phyloP scores from a whole-genome alignment of 2,888 invertebrate species.

The Myopa testacea region DNA sequence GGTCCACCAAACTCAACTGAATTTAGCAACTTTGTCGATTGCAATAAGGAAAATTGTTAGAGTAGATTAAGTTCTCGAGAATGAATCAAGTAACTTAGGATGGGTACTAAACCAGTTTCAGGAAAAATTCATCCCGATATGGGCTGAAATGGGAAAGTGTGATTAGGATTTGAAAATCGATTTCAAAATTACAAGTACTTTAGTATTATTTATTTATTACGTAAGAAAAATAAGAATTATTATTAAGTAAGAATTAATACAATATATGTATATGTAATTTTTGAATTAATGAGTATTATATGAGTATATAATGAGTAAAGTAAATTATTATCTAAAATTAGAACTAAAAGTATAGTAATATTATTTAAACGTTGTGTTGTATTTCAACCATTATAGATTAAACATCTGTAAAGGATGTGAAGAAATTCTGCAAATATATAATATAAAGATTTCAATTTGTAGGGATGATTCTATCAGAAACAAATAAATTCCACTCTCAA shows the following conservation, averaged over 20 bases:
- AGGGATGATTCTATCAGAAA: too few species aligned
- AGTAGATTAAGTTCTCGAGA: slow-evolving; percentile 22
- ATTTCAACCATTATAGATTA: too few species aligned
- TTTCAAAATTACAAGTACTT: slow-evolving; percentile 23
- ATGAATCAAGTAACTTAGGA: slow-evolving; percentile 1
- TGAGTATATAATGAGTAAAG: too few species aligned
- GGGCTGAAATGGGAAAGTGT: too few species aligned
- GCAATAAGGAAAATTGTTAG: slow-evolving; percentile 68
- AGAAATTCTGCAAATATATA: too few species aligned
- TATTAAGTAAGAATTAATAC: slow-evolving; percentile 5
- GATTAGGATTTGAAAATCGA: neutral
- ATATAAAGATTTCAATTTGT: too few species aligned
- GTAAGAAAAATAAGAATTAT: slow-evolving; percentile 21
- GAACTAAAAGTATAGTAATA: too few species aligned
- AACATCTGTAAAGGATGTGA: too few species aligned
- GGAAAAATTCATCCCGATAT: slow-evolving; percentile 1
- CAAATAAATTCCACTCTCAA: too few species aligned
- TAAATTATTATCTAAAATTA: too few species aligned
- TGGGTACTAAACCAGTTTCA: slow-evolving; percentile 23
- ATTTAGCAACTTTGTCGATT: slow-evolving; percentile 68
- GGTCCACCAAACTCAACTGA: slow-evolving; percentile 81
- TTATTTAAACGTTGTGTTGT: too few species aligned
- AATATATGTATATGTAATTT: neutral
- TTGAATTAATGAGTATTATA: too few species aligned
- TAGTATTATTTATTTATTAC: slow-evolving; percentile 30